Evolutionary conservation across 2,113 vertebrate genomes (phyloP).

Genomic region (Lycaon pictus): DNA sequence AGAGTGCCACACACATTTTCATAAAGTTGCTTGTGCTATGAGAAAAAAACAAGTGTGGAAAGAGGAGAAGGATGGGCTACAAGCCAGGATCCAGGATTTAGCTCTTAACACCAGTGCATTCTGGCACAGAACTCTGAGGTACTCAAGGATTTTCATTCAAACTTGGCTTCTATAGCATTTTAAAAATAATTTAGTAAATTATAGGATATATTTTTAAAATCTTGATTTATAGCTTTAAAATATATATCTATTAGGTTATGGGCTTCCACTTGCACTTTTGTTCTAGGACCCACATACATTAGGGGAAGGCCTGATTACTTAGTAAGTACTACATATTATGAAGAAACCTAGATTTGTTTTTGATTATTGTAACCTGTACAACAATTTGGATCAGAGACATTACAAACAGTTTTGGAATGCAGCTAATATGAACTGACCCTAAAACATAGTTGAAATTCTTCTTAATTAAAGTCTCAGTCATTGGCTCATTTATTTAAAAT

Average conservation of each 20-base stretch:
- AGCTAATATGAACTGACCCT: constrained; percentile 47
- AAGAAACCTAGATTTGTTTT: constrained; percentile 39
- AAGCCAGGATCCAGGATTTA: background rate
- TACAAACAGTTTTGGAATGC: background rate
- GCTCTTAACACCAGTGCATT: background rate
- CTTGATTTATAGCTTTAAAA: constrained; percentile 3
- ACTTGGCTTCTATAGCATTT: background rate
- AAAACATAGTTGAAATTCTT: constrained; percentile 48
- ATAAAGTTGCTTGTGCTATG: background rate
- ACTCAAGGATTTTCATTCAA: constrained; percentile 42
- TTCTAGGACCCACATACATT: background rate
- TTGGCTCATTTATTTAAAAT: constrained; percentile 58
- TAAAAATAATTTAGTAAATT: constrained; percentile 37
- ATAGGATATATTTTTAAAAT: background rate
- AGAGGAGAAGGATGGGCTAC: background rate
- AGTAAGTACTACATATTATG: background rate
- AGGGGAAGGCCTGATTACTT: background rate
- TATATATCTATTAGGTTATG: background rate
- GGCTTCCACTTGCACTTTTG: background rate
- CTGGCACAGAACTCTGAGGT: constrained; percentile 7
- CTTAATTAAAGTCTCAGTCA: constrained; percentile 54
- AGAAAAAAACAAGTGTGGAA: background rate
- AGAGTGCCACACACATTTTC: background rate
- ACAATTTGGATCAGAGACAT: background rate
- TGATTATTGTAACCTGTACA: background rate